Evolutionary conservation across 2,113 vertebrate genomes (phyloP).

Genomic region (Neoarius graeffei): DNA sequence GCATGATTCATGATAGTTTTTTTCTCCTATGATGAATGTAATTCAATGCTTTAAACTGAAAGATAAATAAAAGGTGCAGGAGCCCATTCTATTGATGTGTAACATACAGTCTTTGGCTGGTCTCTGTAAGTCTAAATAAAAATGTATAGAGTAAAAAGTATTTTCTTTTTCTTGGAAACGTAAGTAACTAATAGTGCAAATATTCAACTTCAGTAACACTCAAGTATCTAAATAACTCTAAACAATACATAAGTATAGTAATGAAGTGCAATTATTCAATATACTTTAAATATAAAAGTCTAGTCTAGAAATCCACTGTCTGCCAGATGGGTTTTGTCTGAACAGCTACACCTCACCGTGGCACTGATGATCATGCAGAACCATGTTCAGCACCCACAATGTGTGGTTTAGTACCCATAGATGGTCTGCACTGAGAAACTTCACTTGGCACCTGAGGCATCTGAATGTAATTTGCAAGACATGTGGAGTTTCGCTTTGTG

Average conservation of each 20-base stretch:
- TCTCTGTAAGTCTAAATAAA: not conserved
- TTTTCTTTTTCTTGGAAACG: not conserved
- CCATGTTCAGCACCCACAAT: not conserved
- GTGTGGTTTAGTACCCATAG: slow-evolving; percentile 18
- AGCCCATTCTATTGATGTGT: not conserved
- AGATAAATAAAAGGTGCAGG: not conserved
- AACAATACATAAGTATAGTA: not conserved
- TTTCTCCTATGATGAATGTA: not conserved
- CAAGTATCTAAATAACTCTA: not conserved
- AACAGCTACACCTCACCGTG: not conserved
- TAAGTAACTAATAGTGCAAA: not conserved
- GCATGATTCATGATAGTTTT: not conserved
- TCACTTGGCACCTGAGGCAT: slow-evolving; percentile 3
- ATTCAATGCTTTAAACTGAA: not conserved
- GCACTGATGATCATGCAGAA: slow-evolving; percentile 9
- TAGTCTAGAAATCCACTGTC: not conserved
- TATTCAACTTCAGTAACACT: not conserved
- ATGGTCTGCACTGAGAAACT: slow-evolving; percentile 29
- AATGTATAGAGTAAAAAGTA: not conserved
- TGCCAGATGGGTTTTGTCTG: not conserved
- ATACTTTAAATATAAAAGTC: not conserved
- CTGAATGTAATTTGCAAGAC: slow-evolving; percentile 29
- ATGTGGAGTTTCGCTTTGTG: slow-evolving; percentile 18
- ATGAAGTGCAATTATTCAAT: not conserved
- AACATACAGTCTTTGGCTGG: not conserved